Base-by-base conservation (phyloP, 2,797 vertebrate genomes). In the Lithobates sylvaticus region DNA sequence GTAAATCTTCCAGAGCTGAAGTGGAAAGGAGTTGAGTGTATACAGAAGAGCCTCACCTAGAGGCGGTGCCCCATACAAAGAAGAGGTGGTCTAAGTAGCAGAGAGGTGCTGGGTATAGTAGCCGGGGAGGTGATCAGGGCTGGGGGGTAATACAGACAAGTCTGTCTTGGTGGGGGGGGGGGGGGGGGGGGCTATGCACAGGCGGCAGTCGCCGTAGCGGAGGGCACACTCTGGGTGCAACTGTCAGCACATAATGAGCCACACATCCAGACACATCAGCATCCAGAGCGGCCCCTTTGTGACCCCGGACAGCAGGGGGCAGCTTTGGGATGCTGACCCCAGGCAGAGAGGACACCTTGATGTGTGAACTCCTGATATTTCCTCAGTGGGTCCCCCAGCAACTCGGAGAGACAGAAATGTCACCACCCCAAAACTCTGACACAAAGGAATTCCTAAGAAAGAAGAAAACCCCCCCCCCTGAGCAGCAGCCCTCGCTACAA, bases 241-340 rank as follows among this genome's bases (percentile, higher is more conserved):
- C 74, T 68, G 79, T 73, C 83, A 78, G 32, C 26, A 15, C 10
- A 68, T 72, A 77, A 87, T 83, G 80, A 78, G 64, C 74, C 29
- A 78, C 72, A 83, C 74, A 65, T 83, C 85, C 79, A 83, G 87
- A 67, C 61, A 36, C 68, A 71, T 50, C 42, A 39, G 27, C 71
- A 70, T 34, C n/a, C 13, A 10, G 1, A 61, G 21, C 5, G 10
- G 21, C 69, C 64, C 29, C 42, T 10, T 78, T 8, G 10, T 39
- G 10, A 50, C 58, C 84, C 1, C 5, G 65, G n/a, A 81, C 85
- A 71, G 67, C n/a, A 12, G 84, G 15, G 10, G 13, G 10, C 12
- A 12, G 78, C 23, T 69, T 26, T 71, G 74, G 32, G 72, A 15
- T 81, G 50, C 21, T 29, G 50, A 67, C 65, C 47, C 32, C 67